Base-by-base conservation (phyloP, 2,888 invertebrate genomes). In the Petrolisthes cinctipes region DNA sequence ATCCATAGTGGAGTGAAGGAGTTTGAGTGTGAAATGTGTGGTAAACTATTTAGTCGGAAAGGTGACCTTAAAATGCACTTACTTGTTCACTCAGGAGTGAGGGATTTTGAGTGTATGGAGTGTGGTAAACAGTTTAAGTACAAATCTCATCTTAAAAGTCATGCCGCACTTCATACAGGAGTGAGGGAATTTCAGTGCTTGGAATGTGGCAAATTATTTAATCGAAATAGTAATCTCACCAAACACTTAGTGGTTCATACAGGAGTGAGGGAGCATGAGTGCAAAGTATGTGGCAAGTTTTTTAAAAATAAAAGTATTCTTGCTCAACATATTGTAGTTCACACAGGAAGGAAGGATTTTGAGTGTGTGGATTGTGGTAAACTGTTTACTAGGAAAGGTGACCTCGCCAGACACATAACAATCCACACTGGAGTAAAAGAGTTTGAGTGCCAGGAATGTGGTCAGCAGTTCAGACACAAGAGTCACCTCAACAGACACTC, bases 291-390 rank as follows among this genome's bases (percentile, higher is more conserved):
- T 14, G 75, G 14, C 75, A 20, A 14, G 2, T 23, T 51, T 7
- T 75, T 75, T 23, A 75, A 4, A 14, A 23, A 75, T 23, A 75
- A 75, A 51, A 51, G 75, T 4, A 51, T 51, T 51, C 75, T 75
- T 7, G 51, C 20, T 5, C 20, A 51, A n/a, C 75, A 75, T 75
- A 51, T 75, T 23, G 51, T 11, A 23, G 23, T 75, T 37, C 75
- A 75, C 23, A 75, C 75, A 75, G 75, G 75, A 51, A 51, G 14
- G 9, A 75, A 75, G 37, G 37, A 23, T 14, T 75, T 51, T 23
- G 51, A 75, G 14, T 80, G 80, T 20, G 5, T 51, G 11, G 75
- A 75, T 51, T 75, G 75, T n/a, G 23, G n/a, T n/a, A 75, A 75
- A 23, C 37, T 51, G 9, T 75, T 75, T 51, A 75, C 20, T 9